Base-by-base conservation (phyloP, 2,113 vertebrate genomes). In the Pachypanchax playfairii region DNA sequence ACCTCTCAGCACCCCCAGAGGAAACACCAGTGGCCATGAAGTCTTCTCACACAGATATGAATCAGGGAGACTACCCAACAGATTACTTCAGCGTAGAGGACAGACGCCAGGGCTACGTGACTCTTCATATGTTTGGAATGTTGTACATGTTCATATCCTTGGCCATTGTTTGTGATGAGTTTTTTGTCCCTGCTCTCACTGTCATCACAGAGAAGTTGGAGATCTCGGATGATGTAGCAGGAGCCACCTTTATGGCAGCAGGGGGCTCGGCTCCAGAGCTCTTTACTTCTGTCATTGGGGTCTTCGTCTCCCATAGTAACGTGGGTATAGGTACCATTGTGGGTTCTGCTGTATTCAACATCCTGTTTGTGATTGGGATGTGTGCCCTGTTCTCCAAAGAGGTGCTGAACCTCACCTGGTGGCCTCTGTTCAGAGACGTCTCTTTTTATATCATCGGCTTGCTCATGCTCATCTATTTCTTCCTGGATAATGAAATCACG, bases 121-220 rank as follows among this genome's bases (percentile, higher is more conserved):
- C 71, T 25, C 73, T 99, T 42, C 96, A 99, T 50, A 91, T 99
- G 85, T 88, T 94, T 62, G 96, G 97, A 56, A 99, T 99, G 97
- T 82, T 99, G 73, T 99, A 99, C 85, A 99, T 99, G 96, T 99
- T 99, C 88, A 94, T 99, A 89, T 92, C 96, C 84, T 93, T 99
- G 91, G 97, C 96, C 67, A 93, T 99, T 8, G 96, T 99, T 73
- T 99, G 96, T 0, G 97, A 99, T 80, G 97, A 99, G 71, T 98
- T 98, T 87, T 99, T 99, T 65, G 97, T 99, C 73, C 97, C 97
- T 5, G 97, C 96, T 0, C 88, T 99, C 84, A 98, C 96, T 13
- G 95, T 98, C 86, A 98, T 99, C 90, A 98, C 92, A 3, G 96
- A 98, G 87, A 98, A 95, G 79, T 79, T 98, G 69, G 60, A 83